Percentiles rank a stretch among this genome's conserved stretches.
phyloP scores from a whole-genome alignment of 1,140 invertebrate species.

The Cephus cinctus region DNA sequence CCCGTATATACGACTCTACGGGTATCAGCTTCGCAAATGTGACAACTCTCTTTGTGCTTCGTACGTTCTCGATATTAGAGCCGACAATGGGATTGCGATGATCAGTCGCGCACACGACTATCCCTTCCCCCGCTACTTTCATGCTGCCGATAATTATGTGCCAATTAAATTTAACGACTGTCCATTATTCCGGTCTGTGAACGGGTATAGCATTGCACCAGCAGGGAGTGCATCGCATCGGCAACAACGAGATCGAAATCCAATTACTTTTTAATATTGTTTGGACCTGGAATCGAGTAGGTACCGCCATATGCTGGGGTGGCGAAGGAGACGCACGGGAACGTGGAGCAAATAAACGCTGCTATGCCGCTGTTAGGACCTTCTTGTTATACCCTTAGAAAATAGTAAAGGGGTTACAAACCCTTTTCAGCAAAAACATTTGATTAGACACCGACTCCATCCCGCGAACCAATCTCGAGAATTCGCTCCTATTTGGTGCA shows the following conservation, averaged over 20 bases:
- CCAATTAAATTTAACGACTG: conserved; percentile 49
- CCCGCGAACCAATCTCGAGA: no score
- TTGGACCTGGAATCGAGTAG: not conserved
- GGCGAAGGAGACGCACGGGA: no score
- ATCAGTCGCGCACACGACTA: conserved; percentile 28
- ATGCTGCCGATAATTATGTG: conserved; percentile 41
- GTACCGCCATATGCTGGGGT: not conserved
- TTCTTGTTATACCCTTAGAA: no score
- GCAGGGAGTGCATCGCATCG: conserved; percentile 17
- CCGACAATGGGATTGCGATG: conserved; percentile 30
- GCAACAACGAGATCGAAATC: conserved; percentile 39
- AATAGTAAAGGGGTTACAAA: no score
- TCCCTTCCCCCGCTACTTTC: conserved; percentile 6
- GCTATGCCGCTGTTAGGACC: no score
- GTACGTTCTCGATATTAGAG: conserved; percentile 32
- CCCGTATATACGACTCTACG: no score
- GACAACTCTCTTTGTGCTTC: no score
- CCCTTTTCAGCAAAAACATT: no score
- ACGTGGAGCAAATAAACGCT: no score
- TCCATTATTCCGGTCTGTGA: conserved; percentile 39
- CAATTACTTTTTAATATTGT: conserved; percentile 47
- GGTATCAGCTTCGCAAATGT: no score
- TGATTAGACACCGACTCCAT: no score
- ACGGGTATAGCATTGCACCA: conserved; percentile 13
- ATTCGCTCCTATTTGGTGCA: no score